Evolutionary conservation across 2,888 invertebrate species (phyloP), one percentile per base, ranked within the genome.

Genomic region (Acrocyrtus sp.): DNA sequence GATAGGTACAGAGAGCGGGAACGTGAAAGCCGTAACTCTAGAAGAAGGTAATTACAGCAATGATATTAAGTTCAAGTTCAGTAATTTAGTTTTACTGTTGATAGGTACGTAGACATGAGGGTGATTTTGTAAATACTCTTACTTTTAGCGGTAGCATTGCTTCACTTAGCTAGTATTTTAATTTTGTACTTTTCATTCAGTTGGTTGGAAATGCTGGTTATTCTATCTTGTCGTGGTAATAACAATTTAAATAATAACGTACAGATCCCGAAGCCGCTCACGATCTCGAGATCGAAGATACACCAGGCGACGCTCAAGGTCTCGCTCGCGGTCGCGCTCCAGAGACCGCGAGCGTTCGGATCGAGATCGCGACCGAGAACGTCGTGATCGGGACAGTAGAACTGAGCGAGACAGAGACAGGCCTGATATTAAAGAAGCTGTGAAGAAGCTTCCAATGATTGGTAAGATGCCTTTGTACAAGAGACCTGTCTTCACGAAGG

Each of bases 381-480:
- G 73, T 1, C 60, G 77, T 2, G 72, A 72, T 10, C 47, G 75
- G 51, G 70, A 66, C n/a, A 17, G 48, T 17, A n/a, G n/a, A n/a
- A n/a, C n/a, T n/a, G n/a, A n/a, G n/a, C n/a, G n/a, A n/a, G 75
- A 75, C 8, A 76, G 76, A 17, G 72, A 68, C 4, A 43, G 66
- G n/a, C 60, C 74, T 1, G 76, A 79, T 21, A 26, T 70, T 12
- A 77, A 76, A 39, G 80, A 80, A 62, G 45, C 76, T 19, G 70
- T 78, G 17, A 78, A 77, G 57, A 78, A 76, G 22, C 69, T 81
- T 26, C 81, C 81, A 10, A 78, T 81, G 57, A 81, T 81, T 63
- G 81, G 81, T 26, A 81, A 81, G 72, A 80, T 80, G 80, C 80
- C 80, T n/a, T 41, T 81, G 10, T 81, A 75, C 63, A 81, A 80